Base-by-base conservation (phyloP, 2,113 vertebrate genomes). In the Ceuthmochares aereus region DNA sequence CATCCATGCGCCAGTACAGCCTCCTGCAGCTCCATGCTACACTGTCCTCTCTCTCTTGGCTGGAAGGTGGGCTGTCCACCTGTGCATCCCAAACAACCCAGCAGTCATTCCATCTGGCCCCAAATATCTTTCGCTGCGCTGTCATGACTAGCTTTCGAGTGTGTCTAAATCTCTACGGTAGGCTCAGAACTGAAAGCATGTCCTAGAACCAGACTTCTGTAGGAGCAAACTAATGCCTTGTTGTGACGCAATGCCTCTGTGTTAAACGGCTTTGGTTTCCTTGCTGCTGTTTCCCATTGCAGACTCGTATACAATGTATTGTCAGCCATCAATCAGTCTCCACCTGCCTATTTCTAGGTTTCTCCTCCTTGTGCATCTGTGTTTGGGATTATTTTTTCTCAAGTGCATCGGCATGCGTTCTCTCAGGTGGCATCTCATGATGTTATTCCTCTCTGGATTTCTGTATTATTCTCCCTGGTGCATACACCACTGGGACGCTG, bases 381-480 rank as follows among this genome's bases (percentile, higher is more conserved):
- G 95, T 96, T 94, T 95, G 96, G 92, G 94, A 93, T 95, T 95
- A 95, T 96, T 96, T 97, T 95, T 96, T 80, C 88, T 94, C 92
- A 90, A 93, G 95, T 96, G 92, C 95, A 89, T 94, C 23, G 7
- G 93, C 95, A 83, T 96, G 95, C 96, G 9, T 96, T 95, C 91
- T 94, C 93, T 94, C 77, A 92, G 95, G 95, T 97, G 96, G 93
- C 96, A 96, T 97, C 96, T 97, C 97, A 97, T 97, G 96, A 82
- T 96, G 96, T 97, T 97, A 95, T 94, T 97, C 81, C 92, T 95
- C 81, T 96, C 90, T 96, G 88, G 75, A 93, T 87, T 92, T 95
- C 36, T 80, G 45, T 94, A 84, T 59, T 84, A 87, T 55, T 95
- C 70, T 89, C 76, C 90, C 74, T 60, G 56, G 90, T 91, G 81